These are phyloP conservation scores for Gallinago undulata DNA, from an alignment of 2,113 vertebrate genomes.

Conservation along the genomic window DNA sequence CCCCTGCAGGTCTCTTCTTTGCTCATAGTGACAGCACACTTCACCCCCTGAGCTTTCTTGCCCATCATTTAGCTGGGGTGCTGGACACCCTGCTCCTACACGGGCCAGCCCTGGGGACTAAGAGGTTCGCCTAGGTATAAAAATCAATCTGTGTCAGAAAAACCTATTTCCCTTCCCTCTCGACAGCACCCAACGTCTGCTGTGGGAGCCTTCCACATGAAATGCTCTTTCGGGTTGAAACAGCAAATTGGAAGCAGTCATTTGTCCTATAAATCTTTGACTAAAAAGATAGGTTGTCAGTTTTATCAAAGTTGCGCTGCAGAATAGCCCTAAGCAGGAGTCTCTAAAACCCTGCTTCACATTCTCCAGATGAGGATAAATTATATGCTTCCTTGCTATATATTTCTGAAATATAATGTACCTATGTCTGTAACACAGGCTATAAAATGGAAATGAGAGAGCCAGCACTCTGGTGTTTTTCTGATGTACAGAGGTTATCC, in stretches of 20 bases:
- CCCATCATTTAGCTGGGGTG: neutral
- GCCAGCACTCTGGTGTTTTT: neutral
- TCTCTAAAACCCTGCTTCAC: conserved; percentile 32
- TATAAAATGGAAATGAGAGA: conserved; percentile 65
- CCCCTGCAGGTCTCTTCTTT: neutral
- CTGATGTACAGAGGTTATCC: conserved; percentile 47
- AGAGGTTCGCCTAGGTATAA: neutral
- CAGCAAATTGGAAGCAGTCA: conserved; percentile 54
- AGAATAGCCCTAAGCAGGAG: conserved; percentile 56
- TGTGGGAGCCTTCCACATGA: neutral
- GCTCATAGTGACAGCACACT: neutral
- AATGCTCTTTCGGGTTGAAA: conserved; percentile 32
- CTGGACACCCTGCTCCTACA: neutral
- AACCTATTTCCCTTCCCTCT: neutral
- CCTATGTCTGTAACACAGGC: conserved; percentile 34
- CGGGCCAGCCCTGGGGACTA: no score
- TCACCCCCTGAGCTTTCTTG: neutral
- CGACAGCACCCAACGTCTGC: neutral
- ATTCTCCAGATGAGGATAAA: conserved; percentile 63
- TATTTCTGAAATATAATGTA: conserved; percentile 52
- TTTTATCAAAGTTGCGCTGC: conserved; percentile 67
- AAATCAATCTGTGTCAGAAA: neutral
- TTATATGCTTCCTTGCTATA: conserved; percentile 50
- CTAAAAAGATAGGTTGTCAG: conserved; percentile 67
- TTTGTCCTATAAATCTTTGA: conserved; percentile 66